Percentiles rank a stretch among this genome's conserved stretches.
Evolutionary conservation across 2,113 vertebrate genomes (phyloP).

Genomic region (Conger conger): DNA sequence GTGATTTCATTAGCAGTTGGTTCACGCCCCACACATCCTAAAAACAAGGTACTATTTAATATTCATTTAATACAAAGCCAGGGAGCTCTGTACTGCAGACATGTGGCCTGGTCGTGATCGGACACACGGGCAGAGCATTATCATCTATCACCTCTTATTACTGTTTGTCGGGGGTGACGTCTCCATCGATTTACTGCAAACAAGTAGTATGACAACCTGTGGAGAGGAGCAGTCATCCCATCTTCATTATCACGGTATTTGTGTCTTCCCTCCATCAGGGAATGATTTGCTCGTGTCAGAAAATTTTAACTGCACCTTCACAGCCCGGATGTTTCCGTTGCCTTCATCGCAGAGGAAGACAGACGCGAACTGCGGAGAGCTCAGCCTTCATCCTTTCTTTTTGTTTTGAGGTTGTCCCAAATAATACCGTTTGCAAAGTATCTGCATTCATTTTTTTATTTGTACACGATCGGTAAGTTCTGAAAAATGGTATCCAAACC

Average conservation of each 20-base stretch:
- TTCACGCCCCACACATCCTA: not conserved
- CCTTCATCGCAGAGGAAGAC: not conserved
- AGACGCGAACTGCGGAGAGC: not conserved
- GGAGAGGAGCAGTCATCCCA: not conserved
- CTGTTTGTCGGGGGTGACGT: not conserved
- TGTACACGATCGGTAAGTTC: not conserved
- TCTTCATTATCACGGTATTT: constrained; percentile 3
- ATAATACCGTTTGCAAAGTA: not conserved
- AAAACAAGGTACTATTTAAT: not conserved
- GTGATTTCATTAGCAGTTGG: not conserved
- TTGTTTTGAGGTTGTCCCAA: not conserved
- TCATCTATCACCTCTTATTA: constrained; percentile 4
- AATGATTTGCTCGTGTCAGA: not conserved
- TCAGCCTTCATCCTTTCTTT: not conserved
- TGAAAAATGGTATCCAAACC: not conserved
- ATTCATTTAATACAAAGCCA: constrained; percentile 1
- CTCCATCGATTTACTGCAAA: constrained; percentile 1
- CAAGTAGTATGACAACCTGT: constrained; percentile 1
- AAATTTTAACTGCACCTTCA: not conserved
- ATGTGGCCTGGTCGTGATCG: not conserved
- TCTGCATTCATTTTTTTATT: not conserved
- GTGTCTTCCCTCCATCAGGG: constrained; percentile 1
- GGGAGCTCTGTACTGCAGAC: not conserved
- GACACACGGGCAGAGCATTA: not conserved
- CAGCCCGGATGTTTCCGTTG: not conserved